Evolutionary conservation across 2,888 invertebrate genomes (phyloP).

Genomic region (Ecdyonurus torrentis): DNA sequence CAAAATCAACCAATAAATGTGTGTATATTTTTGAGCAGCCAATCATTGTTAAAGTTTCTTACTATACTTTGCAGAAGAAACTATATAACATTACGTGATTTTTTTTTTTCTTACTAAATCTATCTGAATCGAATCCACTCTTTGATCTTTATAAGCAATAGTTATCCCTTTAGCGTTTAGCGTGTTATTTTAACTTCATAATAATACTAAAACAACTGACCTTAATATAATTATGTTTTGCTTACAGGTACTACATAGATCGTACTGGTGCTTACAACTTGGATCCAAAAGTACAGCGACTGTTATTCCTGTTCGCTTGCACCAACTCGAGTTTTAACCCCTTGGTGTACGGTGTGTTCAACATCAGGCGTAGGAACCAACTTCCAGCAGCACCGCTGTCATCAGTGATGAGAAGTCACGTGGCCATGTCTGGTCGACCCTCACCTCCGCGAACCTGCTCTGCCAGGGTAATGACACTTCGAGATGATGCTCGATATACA

Average conservation of each 20-base stretch:
- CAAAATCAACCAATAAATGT: too few species aligned
- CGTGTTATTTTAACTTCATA: too few species aligned
- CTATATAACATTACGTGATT: too few species aligned
- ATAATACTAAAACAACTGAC: too few species aligned
- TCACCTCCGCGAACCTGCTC: not conserved
- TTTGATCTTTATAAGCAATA: too few species aligned
- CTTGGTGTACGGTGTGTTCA: not conserved
- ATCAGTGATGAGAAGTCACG: not conserved
- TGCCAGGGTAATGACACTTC: not conserved
- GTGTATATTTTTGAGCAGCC: too few species aligned
- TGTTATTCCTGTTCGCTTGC: not conserved
- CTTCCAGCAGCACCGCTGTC: not conserved
- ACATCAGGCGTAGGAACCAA: not conserved
- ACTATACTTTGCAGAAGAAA: too few species aligned
- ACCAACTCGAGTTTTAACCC: slow-evolving; percentile 4
- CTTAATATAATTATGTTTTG: not conserved
- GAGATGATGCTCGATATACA: not conserved
- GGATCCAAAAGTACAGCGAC: not conserved
- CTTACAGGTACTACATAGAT: not conserved
- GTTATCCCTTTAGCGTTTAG: too few species aligned
- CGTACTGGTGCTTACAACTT: not conserved
- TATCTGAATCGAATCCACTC: too few species aligned
- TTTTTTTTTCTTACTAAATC: too few species aligned
- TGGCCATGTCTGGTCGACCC: too few species aligned
- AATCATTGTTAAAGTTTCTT: too few species aligned